Evolutionary conservation across 2,113 vertebrate genomes (phyloP).

Genomic region (Corapipo altera): DNA sequence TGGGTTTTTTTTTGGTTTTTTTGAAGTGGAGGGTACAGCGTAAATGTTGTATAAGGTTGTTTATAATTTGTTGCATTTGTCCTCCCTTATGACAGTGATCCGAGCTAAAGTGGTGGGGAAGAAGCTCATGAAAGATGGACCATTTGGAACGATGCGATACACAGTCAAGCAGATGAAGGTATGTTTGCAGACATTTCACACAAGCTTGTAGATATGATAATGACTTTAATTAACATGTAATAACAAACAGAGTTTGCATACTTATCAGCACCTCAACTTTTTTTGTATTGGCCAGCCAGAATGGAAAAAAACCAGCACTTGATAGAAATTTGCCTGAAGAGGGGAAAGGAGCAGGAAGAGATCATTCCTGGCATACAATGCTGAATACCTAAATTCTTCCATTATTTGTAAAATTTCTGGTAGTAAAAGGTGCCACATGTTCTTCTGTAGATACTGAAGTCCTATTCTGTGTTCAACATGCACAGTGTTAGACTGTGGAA

Average conservation of each 20-base stretch:
- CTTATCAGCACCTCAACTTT: background rate
- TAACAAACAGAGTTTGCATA: background rate
- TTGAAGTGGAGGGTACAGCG: background rate
- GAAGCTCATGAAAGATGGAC: constrained; percentile 91
- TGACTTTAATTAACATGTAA: background rate
- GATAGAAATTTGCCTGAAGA: background rate
- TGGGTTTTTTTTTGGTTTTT: background rate
- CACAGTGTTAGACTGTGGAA: background rate
- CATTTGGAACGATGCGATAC: constrained; percentile 92
- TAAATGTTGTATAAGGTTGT: background rate
- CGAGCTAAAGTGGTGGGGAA: constrained; percentile 96
- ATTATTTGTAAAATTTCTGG: background rate
- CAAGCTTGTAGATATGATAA: background rate
- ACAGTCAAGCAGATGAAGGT: constrained; percentile 99
- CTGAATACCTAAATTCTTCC: background rate
- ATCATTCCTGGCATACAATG: background rate
- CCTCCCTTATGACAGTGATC: constrained; percentile 82
- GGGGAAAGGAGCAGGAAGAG: background rate
- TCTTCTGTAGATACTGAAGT: background rate
- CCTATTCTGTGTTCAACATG: background rate
- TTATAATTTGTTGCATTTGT: background rate
- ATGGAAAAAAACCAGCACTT: background rate
- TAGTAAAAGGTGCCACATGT: background rate
- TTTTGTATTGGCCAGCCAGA: background rate
- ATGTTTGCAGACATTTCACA: background rate